Evolutionary conservation across 1,140 invertebrate genomes (phyloP).

Genomic region (Asobara japonica): DNA sequence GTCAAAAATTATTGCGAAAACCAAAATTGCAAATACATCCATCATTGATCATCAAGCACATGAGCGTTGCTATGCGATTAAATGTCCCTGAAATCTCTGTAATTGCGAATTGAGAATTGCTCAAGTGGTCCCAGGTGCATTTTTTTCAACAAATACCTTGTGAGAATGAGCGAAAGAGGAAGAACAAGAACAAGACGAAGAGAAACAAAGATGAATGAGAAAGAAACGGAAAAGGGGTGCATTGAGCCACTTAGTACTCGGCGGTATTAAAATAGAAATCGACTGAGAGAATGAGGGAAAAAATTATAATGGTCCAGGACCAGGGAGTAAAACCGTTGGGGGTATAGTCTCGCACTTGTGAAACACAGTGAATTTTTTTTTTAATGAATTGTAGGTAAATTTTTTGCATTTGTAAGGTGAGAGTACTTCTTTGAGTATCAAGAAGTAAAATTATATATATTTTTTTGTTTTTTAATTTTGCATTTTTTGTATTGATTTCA

Average conservation of each 20-base stretch:
- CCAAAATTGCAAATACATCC: no score
- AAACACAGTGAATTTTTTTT: no score
- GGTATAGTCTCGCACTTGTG: neutral
- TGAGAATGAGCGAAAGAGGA: neutral
- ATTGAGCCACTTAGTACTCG: neutral
- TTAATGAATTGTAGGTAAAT: no score
- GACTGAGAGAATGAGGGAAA: neutral
- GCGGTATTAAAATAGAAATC: constrained; percentile 4
- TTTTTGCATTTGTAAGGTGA: no score
- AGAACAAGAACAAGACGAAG: neutral
- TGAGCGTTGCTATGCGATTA: no score
- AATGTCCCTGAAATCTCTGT: no score
- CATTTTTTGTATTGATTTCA: neutral
- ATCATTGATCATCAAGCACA: no score
- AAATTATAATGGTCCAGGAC: neutral
- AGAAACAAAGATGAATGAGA: neutral
- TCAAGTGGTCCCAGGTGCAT: neutral
- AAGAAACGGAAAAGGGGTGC: neutral
- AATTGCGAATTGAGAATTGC: neutral
- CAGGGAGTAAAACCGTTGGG: neutral
- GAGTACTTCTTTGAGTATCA: no score
- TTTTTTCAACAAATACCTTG: neutral
- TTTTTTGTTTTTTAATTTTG: no score
- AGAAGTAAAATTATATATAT: no score
- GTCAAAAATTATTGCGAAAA: no score